These are phyloP conservation scores for Pseudomyrmex dendroicus DNA, from an alignment of 1,140 invertebrate genomes.

Conservation along the genomic window DNA sequence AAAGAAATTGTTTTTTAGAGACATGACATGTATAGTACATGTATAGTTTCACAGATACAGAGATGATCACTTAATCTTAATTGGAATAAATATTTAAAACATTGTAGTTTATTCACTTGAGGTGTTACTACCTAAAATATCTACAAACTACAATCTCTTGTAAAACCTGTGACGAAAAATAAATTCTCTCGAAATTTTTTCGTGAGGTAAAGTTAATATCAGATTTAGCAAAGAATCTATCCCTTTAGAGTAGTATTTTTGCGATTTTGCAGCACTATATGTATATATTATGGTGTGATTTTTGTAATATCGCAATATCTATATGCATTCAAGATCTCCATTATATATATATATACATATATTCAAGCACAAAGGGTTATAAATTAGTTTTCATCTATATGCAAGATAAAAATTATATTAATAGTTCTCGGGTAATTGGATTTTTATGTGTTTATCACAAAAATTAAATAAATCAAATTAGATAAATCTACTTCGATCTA, in stretches of 20 bases:
- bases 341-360: conserved; percentile 15
- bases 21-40: no score
- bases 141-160: neutral
- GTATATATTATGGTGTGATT: conserved; percentile 19
- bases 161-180: neutral
- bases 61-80: neutral
- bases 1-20: neutral
- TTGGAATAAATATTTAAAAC: neutral
- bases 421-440: neutral
- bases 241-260: conserved; percentile 4
- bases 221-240: conserved; percentile 3
- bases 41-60: neutral
- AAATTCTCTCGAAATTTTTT: conserved; percentile 6
- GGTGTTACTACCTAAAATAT: neutral
- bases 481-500: neutral
- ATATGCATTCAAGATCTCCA: neutral
- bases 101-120: neutral
- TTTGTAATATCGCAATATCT: conserved; percentile 32
- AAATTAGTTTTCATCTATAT: conserved; percentile 19
- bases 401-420: conserved; percentile 22
- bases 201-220: neutral
- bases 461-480: conserved; percentile 20
- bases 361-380: conserved; percentile 51
- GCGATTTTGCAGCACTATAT: conserved; percentile 9
- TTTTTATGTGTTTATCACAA: conserved; percentile 30